These are phyloP conservation scores for Catocala fraxini DNA, from an alignment of 2,888 invertebrate species.

Conservation along the genomic window DNA sequence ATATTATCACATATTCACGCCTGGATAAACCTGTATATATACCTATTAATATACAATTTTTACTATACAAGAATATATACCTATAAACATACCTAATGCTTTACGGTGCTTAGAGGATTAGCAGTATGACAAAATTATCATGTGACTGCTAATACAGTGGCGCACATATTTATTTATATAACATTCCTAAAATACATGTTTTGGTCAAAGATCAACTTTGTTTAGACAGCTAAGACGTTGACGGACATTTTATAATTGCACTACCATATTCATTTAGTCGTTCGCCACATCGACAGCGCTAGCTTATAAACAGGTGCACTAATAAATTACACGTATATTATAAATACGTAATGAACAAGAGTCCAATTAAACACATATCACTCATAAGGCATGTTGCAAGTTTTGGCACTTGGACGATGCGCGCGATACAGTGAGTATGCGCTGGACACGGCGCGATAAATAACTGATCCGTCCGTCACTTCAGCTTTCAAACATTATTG, in stretches of 20 bases:
- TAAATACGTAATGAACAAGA: constrained; percentile 1
- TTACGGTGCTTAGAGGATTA: too few species aligned
- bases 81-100: too few species aligned
- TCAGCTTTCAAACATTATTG: neutral
- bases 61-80: too few species aligned
- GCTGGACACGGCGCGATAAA: constrained; percentile 3
- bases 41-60: too few species aligned
- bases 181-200: too few species aligned
- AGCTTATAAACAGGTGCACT: constrained; percentile 4
- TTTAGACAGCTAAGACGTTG: too few species aligned
- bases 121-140: too few species aligned
- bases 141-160: too few species aligned
- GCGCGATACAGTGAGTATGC: neutral
- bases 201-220: too few species aligned
- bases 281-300: neutral
- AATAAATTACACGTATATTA: constrained; percentile 9
- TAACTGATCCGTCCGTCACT: constrained; percentile 13
- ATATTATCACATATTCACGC: too few species aligned
- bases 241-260: neutral
- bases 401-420: constrained; percentile 22
- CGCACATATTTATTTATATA: too few species aligned
- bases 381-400: constrained; percentile 18
- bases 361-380: constrained; percentile 31
- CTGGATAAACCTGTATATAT: too few species aligned
- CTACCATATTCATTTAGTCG: neutral